Base-by-base conservation (phyloP, 2,113 vertebrate species). In the Plectropomus leopardus region DNA sequence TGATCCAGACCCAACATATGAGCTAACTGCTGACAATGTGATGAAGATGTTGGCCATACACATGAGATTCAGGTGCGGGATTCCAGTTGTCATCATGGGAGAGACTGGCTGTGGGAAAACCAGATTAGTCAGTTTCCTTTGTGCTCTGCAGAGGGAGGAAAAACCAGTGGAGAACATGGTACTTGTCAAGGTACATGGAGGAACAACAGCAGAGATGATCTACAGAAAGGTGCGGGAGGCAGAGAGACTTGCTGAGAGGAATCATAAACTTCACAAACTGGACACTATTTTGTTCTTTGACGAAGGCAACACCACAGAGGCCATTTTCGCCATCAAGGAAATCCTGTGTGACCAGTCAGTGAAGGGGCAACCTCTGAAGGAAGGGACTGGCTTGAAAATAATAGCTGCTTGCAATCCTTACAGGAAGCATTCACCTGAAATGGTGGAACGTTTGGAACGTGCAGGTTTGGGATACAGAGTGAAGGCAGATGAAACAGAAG, bases 1-100 rank as follows among this genome's bases (percentile, higher is more conserved):
- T 77, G 96, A 96, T 91, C 96, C 96, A 72, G 95, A 96, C 78
- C 88, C 91, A 32, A 94, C 94, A 0, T 96, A 96, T 55, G 94
- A 96, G 65, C 87, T 96, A 64, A 96, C 95, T 9, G 82, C 94
- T 54, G 96, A 96, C 88, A 96, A 96, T 69, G 94, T 96, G 58
- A 94, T 94, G 96, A 96, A 96, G 88, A 96, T 96, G 94, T 74
- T 96, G 82, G 95, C 95, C 48, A 95, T 96, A 85, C 94, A 96
- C 54, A 94, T 96, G 92, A 83, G 95, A 61, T 95, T 96, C 83
- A 86, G 95, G 3, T 95, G 95, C 89, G 95, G 92, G 57, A 96
- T 96, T 60, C 95, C 96, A 0, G 95, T 96, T 0, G 93, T 96
- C 67, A 92, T 96, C 81, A 96, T 96, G 95, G 95, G 95, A 0